Evolutionary conservation across 2,113 vertebrate genomes (phyloP).

Genomic region (Oreotragus oreotragus): DNA sequence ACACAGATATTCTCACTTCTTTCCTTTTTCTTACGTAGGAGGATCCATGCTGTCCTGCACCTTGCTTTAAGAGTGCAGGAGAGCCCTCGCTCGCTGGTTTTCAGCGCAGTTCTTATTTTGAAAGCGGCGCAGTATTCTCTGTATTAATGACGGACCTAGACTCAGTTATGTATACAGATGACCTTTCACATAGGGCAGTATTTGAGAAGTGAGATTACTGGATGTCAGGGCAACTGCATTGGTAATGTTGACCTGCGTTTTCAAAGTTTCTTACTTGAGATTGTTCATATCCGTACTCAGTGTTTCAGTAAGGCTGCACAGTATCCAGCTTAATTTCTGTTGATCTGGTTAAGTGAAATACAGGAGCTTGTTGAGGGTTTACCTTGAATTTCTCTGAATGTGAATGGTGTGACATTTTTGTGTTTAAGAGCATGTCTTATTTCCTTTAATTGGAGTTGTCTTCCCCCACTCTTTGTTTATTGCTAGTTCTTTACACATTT

Average conservation of each 20-base stretch:
- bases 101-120: background rate
- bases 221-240: background rate
- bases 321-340: background rate
- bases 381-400: background rate
- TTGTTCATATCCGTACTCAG: background rate
- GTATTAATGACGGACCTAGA: background rate
- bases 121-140: background rate
- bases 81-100: background rate
- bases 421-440: background rate
- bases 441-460: background rate
- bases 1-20: background rate
- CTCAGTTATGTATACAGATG: background rate
- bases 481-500: background rate
- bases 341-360: background rate
- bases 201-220: background rate
- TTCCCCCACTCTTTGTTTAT: background rate
- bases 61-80: background rate
- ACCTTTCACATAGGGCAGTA: background rate
- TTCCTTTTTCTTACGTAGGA: background rate
- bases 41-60: too few species aligned
- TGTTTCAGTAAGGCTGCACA: background rate
- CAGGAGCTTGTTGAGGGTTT: background rate
- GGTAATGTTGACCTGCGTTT: background rate
- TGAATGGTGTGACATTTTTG: background rate
- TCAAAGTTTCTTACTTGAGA: background rate